Conservation (phyloP, 2,113 vertebrate species). For the Rhegmatorhina hoffmannsi region DNA sequence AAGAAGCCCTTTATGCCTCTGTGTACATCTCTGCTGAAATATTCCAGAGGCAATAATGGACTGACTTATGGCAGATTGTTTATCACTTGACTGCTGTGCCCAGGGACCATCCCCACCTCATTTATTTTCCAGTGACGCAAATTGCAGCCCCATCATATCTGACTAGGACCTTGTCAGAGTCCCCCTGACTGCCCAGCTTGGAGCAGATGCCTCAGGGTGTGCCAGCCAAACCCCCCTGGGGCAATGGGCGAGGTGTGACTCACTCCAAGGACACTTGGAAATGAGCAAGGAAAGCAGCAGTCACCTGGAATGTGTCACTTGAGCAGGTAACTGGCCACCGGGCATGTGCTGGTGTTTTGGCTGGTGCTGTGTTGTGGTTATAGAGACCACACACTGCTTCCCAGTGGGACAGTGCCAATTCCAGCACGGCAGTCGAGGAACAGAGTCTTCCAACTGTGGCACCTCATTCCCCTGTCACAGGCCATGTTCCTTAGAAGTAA, state of each 20-base stretch:
- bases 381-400: background rate
- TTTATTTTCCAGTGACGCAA: background rate
- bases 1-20: background rate
- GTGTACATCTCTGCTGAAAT: background rate
- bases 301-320: background rate
- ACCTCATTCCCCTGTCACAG: background rate
- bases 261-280: background rate
- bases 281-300: background rate
- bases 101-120: background rate
- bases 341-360: background rate
- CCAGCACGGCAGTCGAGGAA: background rate
- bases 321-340: background rate
- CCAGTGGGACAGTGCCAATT: background rate
- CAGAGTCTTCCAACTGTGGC: background rate
- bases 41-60: background rate
- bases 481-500: background rate
- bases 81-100: background rate
- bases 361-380: background rate
- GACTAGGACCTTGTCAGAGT: background rate
- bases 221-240: accelerated
- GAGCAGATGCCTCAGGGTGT: background rate
- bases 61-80: background rate
- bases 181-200: background rate
- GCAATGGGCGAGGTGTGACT: background rate
- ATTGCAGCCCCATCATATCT: background rate